Conservation (phyloP, 2,797 vertebrate genomes). For the Scolopax bukidnonensis region DNA sequence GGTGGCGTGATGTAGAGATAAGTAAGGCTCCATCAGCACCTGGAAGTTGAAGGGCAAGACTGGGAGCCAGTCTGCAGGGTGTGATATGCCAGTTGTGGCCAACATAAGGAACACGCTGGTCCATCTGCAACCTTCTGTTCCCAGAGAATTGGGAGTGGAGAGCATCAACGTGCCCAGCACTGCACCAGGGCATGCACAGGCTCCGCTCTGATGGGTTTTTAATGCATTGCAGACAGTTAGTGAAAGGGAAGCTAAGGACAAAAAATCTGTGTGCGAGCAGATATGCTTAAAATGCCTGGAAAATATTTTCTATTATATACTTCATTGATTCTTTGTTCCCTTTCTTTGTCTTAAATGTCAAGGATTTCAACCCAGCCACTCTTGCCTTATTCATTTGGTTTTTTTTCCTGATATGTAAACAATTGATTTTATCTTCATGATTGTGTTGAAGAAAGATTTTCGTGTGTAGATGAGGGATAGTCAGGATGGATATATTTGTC, state of each 20-base stretch:
- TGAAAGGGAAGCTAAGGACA: background rate
- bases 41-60: background rate
- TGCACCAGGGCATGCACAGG: background rate
- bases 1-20: background rate
- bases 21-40: background rate
- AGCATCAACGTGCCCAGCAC: background rate
- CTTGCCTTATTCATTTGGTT: background rate
- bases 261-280: background rate
- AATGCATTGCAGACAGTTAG: rapidly evolving
- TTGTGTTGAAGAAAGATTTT: background rate
- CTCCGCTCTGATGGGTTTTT: background rate
- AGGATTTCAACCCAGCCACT: background rate
- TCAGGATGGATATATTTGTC: background rate
- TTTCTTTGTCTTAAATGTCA: background rate
- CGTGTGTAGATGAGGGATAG: background rate
- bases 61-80: background rate
- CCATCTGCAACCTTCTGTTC: background rate
- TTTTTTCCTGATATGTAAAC: background rate
- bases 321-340: background rate
- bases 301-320: background rate
- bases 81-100: background rate
- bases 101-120: too few relatives aligned
- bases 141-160: background rate
- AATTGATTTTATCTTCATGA: background rate
- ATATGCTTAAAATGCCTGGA: background rate